Percentiles rank a stretch among this genome's conserved stretches.
Evolutionary conservation across 2,888 invertebrate genomes (phyloP).

Genomic region (Sinohyriopsis cumingii): DNA sequence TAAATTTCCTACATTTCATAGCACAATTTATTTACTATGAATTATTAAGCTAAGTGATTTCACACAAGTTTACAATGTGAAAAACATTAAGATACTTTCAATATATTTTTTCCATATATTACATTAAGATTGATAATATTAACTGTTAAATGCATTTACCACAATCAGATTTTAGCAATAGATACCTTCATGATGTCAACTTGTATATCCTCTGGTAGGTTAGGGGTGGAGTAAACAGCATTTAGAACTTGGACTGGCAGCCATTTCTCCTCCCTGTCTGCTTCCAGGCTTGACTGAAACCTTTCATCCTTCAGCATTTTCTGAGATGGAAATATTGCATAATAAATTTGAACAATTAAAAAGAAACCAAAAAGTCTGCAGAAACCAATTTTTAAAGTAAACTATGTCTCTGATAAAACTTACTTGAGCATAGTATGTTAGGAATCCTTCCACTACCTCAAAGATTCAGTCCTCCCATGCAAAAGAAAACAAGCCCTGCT

Average conservation of each 20-base stretch:
- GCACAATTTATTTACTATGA: too few relatives aligned
- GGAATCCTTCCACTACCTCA: too few relatives aligned
- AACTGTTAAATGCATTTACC: background rate
- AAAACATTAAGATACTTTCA: too few relatives aligned
- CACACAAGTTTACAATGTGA: too few relatives aligned
- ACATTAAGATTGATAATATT: too few relatives aligned
- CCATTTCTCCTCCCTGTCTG: conserved; percentile 94
- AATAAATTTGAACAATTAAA: background rate
- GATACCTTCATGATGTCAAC: conserved; percentile 80
- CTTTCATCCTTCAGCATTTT: conserved; percentile 92
- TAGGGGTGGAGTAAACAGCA: conserved; percentile 85
- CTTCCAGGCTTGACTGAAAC: conserved; percentile 87
- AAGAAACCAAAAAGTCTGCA: background rate
- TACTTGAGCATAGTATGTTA: background rate
- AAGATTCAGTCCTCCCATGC: too few relatives aligned
- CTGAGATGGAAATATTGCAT: conserved; percentile 73
- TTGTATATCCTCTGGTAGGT: conserved; percentile 90
- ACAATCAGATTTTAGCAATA: background rate
- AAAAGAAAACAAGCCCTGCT: too few relatives aligned
- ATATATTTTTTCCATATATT: too few relatives aligned
- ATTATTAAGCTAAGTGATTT: too few relatives aligned
- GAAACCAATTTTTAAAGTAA: background rate
- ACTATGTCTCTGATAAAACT: background rate
- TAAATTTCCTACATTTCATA: too few relatives aligned
- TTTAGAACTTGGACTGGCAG: conserved; percentile 91